These are phyloP conservation scores for Caerostris darwini DNA, from an alignment of 1,140 invertebrate species.

Conservation along the genomic window DNA sequence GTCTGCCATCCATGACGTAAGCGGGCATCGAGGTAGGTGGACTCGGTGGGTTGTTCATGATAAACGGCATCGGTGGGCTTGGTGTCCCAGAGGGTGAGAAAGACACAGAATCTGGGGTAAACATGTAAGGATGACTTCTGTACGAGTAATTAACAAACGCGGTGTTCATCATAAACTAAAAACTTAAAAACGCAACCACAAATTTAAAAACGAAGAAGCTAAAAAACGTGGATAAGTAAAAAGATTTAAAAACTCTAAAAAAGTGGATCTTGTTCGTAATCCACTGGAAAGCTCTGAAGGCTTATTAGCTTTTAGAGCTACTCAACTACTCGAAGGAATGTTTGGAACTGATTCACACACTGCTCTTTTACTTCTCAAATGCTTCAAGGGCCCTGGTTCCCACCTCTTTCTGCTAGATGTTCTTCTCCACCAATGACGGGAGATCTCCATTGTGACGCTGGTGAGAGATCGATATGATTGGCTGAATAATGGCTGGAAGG, in stretches of 20 bases:
- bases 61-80: conserved; percentile 18
- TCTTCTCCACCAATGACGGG: not conserved
- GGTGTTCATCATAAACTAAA: conserved; percentile 37
- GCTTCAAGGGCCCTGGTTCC: too few species aligned
- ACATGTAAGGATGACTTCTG: not conserved
- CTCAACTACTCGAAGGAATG: too few species aligned
- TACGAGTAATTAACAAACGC: conserved; percentile 38
- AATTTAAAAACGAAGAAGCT: not conserved
- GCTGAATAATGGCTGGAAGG: not conserved
- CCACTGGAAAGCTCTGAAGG: too few species aligned
- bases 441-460: not conserved
- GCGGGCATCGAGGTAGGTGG: not conserved
- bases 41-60: not conserved
- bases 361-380: too few species aligned
- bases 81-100: conserved; percentile 39
- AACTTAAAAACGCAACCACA: not conserved
- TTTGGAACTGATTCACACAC: too few species aligned
- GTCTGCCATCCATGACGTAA: too few species aligned
- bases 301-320: too few species aligned
- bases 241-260: not conserved
- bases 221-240: not conserved
- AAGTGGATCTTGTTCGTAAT: too few species aligned
- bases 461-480: not conserved
- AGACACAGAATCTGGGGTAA: not conserved
- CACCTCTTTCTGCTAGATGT: too few species aligned